Conservation (phyloP, 2,888 invertebrate species). For the Sarcophaga caerulescens region DNA sequence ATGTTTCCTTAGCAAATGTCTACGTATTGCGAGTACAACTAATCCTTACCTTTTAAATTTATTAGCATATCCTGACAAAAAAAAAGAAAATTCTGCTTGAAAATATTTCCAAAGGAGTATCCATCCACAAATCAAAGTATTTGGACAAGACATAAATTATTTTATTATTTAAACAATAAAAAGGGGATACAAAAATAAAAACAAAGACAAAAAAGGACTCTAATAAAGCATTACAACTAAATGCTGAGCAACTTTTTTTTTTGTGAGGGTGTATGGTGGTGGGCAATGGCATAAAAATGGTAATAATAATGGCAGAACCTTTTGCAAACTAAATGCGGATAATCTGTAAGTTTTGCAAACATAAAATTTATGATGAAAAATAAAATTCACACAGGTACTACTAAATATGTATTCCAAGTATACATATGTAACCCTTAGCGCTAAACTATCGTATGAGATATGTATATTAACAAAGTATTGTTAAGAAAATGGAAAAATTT, state of each 20-base stretch:
- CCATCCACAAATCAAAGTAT: conserved; percentile 60
- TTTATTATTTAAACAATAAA: conserved; percentile 61
- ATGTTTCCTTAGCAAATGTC: too few species aligned
- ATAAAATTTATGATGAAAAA: conserved; percentile 57
- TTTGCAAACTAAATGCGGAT: conserved; percentile 79
- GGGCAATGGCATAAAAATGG: background rate
- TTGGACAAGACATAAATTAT: conserved; percentile 59
- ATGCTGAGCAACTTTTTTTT: conserved; percentile 22
- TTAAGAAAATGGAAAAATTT: too few species aligned
- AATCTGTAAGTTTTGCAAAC: conserved; percentile 76
- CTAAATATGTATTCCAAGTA: background rate
- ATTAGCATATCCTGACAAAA: too few species aligned
- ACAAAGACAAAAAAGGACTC: background rate
- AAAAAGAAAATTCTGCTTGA: too few species aligned
- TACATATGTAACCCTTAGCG: background rate
- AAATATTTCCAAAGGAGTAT: conserved; percentile 12
- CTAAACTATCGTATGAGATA: too few species aligned
- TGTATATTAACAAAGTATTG: too few species aligned
- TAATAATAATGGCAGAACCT: conserved; percentile 70
- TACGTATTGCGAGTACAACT: too few species aligned
- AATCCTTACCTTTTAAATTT: too few species aligned
- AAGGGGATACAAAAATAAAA: conserved; percentile 1
- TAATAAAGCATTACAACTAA: conserved; percentile 1
- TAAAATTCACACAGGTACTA: conserved; percentile 48
- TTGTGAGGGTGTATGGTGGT: background rate